These are phyloP conservation scores for Aphrophora alni DNA, from an alignment of 2,888 invertebrate species.

Conservation along the genomic window DNA sequence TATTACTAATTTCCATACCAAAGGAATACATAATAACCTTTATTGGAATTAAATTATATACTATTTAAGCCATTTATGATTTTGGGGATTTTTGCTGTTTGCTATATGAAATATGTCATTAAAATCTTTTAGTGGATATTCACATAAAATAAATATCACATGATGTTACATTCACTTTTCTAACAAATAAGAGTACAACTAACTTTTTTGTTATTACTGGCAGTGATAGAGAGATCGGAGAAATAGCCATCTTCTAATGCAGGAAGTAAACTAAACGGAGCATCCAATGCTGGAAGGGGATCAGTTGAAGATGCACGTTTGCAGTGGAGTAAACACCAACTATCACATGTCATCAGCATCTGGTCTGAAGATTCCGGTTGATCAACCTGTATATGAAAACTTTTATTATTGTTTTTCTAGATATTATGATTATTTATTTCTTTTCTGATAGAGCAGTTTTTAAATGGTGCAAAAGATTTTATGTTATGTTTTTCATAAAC, in stretches of 20 bases:
- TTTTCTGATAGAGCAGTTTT: too few relatives aligned
- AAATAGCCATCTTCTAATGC: slow-evolving; percentile 71
- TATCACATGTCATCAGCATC: slow-evolving; percentile 66
- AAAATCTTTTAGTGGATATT: not conserved
- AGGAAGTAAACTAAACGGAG: slow-evolving; percentile 67
- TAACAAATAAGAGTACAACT: not conserved
- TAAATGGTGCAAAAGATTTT: too few relatives aligned
- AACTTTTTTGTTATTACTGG: slow-evolving; percentile 63
- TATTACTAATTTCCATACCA: too few relatives aligned
- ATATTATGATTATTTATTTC: too few relatives aligned
- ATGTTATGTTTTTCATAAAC: too few relatives aligned
- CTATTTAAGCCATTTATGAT: too few relatives aligned
- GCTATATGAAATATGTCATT: too few relatives aligned
- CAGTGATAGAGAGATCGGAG: slow-evolving; percentile 64
- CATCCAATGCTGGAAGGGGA: slow-evolving; percentile 59
- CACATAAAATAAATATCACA: not conserved
- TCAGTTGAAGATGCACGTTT: slow-evolving; percentile 62
- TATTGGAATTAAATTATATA: too few relatives aligned
- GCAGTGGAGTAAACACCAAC: slow-evolving; percentile 68
- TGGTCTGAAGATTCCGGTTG: slow-evolving; percentile 42
- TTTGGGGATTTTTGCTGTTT: too few relatives aligned
- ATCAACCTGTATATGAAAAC: slow-evolving; percentile 23
- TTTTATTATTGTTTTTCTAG: not conserved
- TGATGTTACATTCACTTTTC: not conserved
- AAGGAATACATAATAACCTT: too few relatives aligned